Base-by-base conservation (phyloP, 2,797 vertebrate species). In the Notolepis coatsorum region DNA sequence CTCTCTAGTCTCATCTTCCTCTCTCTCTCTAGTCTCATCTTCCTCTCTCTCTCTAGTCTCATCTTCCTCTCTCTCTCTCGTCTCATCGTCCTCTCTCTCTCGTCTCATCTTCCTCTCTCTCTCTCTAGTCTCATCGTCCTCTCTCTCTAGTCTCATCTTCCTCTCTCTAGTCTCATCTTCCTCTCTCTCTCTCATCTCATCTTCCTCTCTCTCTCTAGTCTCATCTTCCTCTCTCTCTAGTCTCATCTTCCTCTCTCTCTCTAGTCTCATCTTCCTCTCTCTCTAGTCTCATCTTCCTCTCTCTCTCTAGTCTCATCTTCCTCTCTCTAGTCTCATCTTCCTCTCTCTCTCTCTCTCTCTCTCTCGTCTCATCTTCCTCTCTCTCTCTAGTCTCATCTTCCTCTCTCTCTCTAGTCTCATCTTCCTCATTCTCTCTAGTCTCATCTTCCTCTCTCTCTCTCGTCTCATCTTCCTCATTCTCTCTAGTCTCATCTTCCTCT, bases 1-100 rank as follows among this genome's bases (percentile, higher is more conserved):
- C 79, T 23, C 38, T 60, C 61, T 41, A 62, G 68, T 51, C 53
- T 10, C 72, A n/a, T n/a, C 20, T 2, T 57, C 73, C 66, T 52
- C 56, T 51, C 58, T 30, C 45, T 57, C 63, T 73, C 38, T 25
- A 7, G 10, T 31, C 33, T 52, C 42, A 35, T 50, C 43, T 51
- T 42, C 30, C 13, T 21, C 46, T 68, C 66, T 23, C 17, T 18
- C 20, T 10, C 15, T 39, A 15, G n/a, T n/a, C 1, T 17, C 9
- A n/a, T 25, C 28, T 8, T 18, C 18, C 9, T 33, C 28, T 50
- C 15, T 9, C 27, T 51, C 15, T 3, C 25, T 2, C 8, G 3
- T 21, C 27, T 21, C 4, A 3, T 49, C 23, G 27, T 10, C 15
- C 23, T 17, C 25, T 25, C n/a, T n/a, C n/a, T n/a, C n/a, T n/a